Percentiles rank a stretch among this genome's conserved stretches.
Evolutionary conservation across 2,888 invertebrate genomes (phyloP).

Genomic region (Ectobius pallidus): DNA sequence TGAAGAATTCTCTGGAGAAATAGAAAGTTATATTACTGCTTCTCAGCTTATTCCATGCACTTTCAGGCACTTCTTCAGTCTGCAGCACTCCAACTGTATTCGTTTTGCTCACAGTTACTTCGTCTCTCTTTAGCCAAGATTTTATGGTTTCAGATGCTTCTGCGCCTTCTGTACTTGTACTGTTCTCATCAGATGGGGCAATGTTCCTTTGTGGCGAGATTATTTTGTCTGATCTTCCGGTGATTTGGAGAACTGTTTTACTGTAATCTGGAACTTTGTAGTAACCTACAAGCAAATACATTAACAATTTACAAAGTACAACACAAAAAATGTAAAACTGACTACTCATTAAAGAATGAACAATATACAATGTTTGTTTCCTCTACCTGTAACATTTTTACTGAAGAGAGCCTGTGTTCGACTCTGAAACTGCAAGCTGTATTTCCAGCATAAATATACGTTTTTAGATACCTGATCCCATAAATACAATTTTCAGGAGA

Average conservation of each 20-base stretch:
- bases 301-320: too few relatives aligned
- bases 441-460: too few relatives aligned
- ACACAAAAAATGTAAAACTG: too few relatives aligned
- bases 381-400: too few relatives aligned
- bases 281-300: constrained; percentile 59
- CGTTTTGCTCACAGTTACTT: constrained; percentile 42
- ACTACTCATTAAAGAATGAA: too few relatives aligned
- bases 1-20: constrained; percentile 33
- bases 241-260: constrained; percentile 52
- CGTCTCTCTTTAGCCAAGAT: neutral
- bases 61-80: constrained; percentile 60
- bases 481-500: too few relatives aligned
- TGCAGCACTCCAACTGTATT: constrained; percentile 63
- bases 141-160: constrained; percentile 45
- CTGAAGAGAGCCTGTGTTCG: too few relatives aligned
- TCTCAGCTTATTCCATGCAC: constrained; percentile 44
- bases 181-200: constrained; percentile 15
- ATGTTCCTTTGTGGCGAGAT: constrained; percentile 53
- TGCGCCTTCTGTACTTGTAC: constrained; percentile 51
- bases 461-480: too few relatives aligned
- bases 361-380: too few relatives aligned
- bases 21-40: constrained; percentile 32
- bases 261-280: constrained; percentile 72
- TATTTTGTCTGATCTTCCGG: constrained; percentile 53
- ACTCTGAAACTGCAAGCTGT: too few relatives aligned